Conservation (phyloP, 2,113 vertebrate species). For the Vulpes vulpes region DNA sequence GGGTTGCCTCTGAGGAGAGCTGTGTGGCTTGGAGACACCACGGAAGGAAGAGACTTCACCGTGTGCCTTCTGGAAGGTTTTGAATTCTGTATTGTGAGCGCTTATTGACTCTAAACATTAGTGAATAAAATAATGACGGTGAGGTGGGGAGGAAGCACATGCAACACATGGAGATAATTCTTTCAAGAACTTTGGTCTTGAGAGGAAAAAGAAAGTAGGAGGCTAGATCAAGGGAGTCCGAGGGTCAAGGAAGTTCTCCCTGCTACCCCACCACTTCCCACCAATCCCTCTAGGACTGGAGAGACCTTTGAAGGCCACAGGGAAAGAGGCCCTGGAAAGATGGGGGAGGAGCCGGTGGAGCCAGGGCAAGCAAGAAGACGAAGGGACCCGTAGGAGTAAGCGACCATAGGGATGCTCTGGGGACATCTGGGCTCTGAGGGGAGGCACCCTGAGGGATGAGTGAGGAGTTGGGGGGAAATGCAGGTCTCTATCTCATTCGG, state of each 20-base stretch:
- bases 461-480: not conserved
- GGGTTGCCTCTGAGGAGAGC: not conserved
- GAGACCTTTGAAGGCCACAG: not conserved
- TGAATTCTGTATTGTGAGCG: not conserved
- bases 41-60: not conserved
- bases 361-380: not conserved
- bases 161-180: not conserved
- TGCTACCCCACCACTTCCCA: no score
- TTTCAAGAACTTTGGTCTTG: not conserved
- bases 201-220: not conserved
- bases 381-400: not conserved
- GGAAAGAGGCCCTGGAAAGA: not conserved
- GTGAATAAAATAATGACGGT: not conserved
- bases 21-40: not conserved
- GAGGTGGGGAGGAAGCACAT: not conserved
- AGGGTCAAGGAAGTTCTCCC: no score
- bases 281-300: not conserved
- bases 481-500: not conserved
- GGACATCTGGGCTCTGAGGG: not conserved
- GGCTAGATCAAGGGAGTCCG: not conserved
- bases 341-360: not conserved
- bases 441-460: not conserved
- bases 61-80: not conserved
- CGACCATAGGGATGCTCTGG: not conserved
- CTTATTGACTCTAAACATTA: not conserved